Evolutionary conservation across 1,140 invertebrate genomes (phyloP), one percentile per base, ranked within the genome.

Genomic region (Triops cancriformis): DNA sequence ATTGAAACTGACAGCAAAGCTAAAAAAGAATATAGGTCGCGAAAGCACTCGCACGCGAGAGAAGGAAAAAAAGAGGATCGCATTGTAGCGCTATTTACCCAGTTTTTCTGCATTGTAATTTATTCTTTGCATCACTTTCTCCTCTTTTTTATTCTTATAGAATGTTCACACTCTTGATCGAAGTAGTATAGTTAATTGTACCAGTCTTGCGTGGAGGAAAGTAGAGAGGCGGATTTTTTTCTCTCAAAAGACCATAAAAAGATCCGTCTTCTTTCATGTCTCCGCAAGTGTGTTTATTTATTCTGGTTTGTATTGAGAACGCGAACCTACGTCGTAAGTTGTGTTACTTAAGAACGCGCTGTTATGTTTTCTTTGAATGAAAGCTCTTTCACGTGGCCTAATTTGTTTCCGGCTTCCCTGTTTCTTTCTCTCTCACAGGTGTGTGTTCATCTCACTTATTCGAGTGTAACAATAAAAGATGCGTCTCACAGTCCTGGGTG

Each of bases 391-490:
- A n/a, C 42, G 12, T 75, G 26, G 6, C 18, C 41, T 26, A n/a
- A 45, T 75, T 26, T 45, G 26, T 75, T 41, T 14, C 41, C 74
- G 12, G 26, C 43, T 43, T 76, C n/a, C 18, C 26, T 27, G 27
- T 76, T 43, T 43, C 42, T 45, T 76, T 76, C 18, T 18, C 6
- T 26, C 18, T 43, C 42, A 51, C 42, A 76, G 75, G 75, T 76
- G 4, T 64, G 51, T 82, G 83, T 76, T 72, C 77, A 9, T 27
- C 81, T 11, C 79, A 80, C 9, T 82, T 87, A 79, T 88, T 86
- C 80, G 85, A 85, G 51, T 91, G 90, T 79, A 81, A 83, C 10
- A 87, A 87, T 81, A 88, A 88, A 0, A 84, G 83, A 75, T 91
- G 90, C 81, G 87, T 90, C 79, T 80, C 85, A 26, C 51, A 64